Evolutionary conservation across 2,113 vertebrate species (phyloP), one percentile per base, ranked within the genome.

Genomic region (Ceuthmochares aereus): DNA sequence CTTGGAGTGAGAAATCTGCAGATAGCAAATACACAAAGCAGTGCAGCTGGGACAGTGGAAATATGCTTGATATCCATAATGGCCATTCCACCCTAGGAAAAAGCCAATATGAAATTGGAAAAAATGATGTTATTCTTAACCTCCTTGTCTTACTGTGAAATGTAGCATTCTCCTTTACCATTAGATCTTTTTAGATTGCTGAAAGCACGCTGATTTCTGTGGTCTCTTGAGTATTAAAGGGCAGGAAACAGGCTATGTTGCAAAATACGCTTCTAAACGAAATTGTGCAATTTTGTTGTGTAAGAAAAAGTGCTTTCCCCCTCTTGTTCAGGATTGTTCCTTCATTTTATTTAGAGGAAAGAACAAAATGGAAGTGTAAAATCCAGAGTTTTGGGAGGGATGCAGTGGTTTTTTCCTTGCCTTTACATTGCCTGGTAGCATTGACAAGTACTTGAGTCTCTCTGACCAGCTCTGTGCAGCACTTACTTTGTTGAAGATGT

Each of bases 11-110:
- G 72, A 93, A 95, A 91, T 90, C 87, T 55, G 49, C 85, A 86
- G 90, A 94, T 74, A 93, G 74, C 78, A 93, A 97, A 96, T 59
- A 75, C 87, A 96, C 69, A 93, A 95, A 47, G 32, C 42, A 30
- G 21, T 32, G 54, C 78, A 77, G 83, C 55, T 5, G 2, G 84
- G 60, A 42, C 29, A 81, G 73, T 15, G 58, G 15, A 68, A 88
- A 87, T 81, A 75, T 77, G 78, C 72, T 84, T 78, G 96, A 43
- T 91, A 26, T 80, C 32, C 3, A 0, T 54, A 81, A 84, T 66
- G 60, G 76, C 49, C 32, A 7, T 81, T 80, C 68, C 0, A 8
- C 11, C 37, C 43, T 60, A 56, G 73, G 60, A 72, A 58, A 79
- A 90, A 93, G 64, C 22, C 0, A 2, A 14, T 40, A 12, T 40